These are phyloP conservation scores for Platysteira castanea DNA, from an alignment of 2,113 vertebrate genomes.

Conservation along the genomic window DNA sequence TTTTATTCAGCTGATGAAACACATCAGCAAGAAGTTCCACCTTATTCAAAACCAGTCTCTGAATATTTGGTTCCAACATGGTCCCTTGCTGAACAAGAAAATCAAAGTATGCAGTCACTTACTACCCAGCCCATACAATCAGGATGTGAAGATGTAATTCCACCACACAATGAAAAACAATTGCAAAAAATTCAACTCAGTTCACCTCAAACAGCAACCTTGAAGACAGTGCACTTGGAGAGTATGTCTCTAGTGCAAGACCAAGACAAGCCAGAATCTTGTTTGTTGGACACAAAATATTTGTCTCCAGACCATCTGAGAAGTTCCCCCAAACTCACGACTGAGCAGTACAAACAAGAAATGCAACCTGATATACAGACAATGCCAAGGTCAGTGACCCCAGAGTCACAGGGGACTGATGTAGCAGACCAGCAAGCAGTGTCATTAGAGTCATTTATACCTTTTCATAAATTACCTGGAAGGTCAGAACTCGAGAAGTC, in stretches of 20 bases:
- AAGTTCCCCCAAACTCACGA: not conserved
- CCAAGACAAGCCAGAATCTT: not conserved
- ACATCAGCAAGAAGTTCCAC: not conserved
- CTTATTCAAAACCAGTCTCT: not conserved
- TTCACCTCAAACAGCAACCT: not conserved
- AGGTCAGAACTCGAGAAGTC: not conserved
- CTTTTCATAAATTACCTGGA: not conserved
- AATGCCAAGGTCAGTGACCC: not conserved
- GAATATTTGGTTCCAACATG: not conserved
- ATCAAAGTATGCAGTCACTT: not conserved
- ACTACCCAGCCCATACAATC: not conserved
- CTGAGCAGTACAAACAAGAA: not conserved
- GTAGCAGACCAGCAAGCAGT: not conserved
- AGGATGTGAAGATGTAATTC: not conserved
- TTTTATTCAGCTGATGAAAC: not conserved
- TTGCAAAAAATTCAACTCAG: not conserved
- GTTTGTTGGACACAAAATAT: not conserved
- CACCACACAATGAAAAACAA: not conserved
- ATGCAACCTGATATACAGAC: not conserved
- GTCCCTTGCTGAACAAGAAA: not conserved
- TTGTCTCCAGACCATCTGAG: conserved; percentile 14
- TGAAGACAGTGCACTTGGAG: not conserved
- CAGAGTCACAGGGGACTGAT: not conserved
- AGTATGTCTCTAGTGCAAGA: not conserved
- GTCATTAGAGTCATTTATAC: not conserved